These are phyloP conservation scores for Chionoecetes opilio DNA, from an alignment of 1,140 invertebrate genomes.

Conservation along the genomic window DNA sequence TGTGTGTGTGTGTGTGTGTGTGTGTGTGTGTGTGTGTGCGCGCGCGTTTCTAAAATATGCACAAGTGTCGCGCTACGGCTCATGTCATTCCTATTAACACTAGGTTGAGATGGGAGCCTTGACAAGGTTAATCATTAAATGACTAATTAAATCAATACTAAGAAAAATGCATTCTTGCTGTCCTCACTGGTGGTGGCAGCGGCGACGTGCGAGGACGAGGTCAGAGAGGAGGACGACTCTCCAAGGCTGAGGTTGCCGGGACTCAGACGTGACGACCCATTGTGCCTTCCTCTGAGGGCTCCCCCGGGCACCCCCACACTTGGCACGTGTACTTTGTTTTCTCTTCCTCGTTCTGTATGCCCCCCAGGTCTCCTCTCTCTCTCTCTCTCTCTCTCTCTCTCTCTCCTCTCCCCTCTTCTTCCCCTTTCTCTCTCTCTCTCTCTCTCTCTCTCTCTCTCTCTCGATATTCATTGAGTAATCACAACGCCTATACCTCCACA, in stretches of 20 bases:
- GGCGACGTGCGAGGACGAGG: not conserved
- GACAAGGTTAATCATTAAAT: too few species aligned
- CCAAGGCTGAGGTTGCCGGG: too few species aligned
- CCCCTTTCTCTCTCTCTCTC: not conserved
- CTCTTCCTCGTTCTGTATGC: not conserved
- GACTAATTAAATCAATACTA: too few species aligned
- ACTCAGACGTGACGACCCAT: not conserved
- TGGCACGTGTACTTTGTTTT: not conserved
- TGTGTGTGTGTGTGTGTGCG: slow-evolving; percentile 25
- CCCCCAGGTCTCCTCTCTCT: not conserved
- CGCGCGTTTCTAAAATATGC: not conserved
- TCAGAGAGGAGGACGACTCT: not conserved
- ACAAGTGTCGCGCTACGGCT: not conserved
- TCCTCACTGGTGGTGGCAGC: not conserved
- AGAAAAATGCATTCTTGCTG: too few species aligned
- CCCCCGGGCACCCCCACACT: not conserved
- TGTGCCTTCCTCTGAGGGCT: not conserved
- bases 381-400: not conserved
- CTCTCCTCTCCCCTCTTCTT: not conserved
- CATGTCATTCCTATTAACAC: too few species aligned
- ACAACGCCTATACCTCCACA: not conserved
- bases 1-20: slow-evolving; percentile 38
- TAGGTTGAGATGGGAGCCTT: too few species aligned
- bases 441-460: not conserved
- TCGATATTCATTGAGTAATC: not conserved